phyloP scores from a whole-genome alignment of 2,113 vertebrate species.

The Verasper variegatus region DNA sequence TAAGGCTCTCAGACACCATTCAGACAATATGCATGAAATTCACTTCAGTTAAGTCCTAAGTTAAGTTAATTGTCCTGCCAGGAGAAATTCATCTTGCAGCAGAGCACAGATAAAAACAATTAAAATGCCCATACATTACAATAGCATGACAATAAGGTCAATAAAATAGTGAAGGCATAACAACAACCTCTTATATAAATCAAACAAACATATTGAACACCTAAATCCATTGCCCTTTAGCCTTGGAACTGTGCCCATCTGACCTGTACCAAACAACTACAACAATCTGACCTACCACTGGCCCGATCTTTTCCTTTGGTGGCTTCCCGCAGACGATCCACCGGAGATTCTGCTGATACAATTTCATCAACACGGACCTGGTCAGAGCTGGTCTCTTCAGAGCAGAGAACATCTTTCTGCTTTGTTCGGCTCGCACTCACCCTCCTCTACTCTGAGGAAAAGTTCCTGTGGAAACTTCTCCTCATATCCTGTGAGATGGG shows the following conservation, averaged over 20 bases:
- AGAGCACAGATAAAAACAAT: too few relatives aligned
- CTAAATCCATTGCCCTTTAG: too few relatives aligned
- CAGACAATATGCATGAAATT: background rate
- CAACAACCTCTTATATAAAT: too few relatives aligned
- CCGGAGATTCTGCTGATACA: slow-evolving; percentile 45
- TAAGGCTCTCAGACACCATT: background rate
- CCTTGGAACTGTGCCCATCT: too few relatives aligned
- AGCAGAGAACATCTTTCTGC: slow-evolving; percentile 65
- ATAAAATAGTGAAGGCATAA: too few relatives aligned
- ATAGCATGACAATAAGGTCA: too few relatives aligned
- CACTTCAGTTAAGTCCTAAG: too few relatives aligned
- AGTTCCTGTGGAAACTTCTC: slow-evolving; percentile 33
- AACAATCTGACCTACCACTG: slow-evolving; percentile 76
- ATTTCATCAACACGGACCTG: slow-evolving; percentile 23
- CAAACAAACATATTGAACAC: too few relatives aligned
- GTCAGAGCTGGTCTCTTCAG: slow-evolving; percentile 41
- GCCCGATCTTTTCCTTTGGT: slow-evolving; percentile 78
- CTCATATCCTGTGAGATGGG: slow-evolving; percentile 65
- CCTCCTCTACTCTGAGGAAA: slow-evolving; percentile 2
- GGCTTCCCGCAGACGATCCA: slow-evolving; percentile 79
- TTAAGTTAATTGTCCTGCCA: too few relatives aligned
- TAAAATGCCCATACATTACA: too few relatives aligned
- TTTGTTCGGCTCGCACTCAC: slow-evolving; percentile 13
- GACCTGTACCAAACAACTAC: slow-evolving; percentile 4
- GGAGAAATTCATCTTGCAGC: too few relatives aligned